phyloP scores from a whole-genome alignment of 2,797 vertebrate genomes.

The Amazona ochrocephala region DNA sequence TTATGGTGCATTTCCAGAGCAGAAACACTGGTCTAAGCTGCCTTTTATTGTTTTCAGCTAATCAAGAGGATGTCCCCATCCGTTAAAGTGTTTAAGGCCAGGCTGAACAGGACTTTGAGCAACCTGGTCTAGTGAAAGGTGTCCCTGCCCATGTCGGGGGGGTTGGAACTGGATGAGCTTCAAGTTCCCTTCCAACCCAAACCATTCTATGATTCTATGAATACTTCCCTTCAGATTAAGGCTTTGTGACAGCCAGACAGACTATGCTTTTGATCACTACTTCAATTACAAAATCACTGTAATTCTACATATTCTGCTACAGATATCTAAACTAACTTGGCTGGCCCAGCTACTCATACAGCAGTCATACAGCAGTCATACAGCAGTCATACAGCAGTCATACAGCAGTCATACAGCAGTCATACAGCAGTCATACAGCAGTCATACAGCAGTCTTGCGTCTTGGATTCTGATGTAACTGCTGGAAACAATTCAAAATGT shows the following conservation, averaged over 20 bases:
- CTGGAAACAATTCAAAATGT: constrained; percentile 28
- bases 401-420: background rate
- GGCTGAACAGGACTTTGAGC: background rate
- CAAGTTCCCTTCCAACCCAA: too few species aligned
- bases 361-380: too few species aligned
- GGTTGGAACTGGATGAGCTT: too few species aligned
- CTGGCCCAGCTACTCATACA: background rate
- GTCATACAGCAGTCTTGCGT: background rate
- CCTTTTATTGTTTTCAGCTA: background rate
- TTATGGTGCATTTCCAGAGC: background rate
- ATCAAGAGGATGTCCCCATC: background rate
- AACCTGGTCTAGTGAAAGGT: background rate
- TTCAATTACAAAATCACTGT: background rate
- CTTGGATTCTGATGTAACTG: background rate
- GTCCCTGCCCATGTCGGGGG: background rate
- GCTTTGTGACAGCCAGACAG: background rate
- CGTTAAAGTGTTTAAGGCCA: background rate
- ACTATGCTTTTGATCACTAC: background rate
- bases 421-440: background rate
- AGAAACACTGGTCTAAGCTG: background rate
- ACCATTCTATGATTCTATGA: background rate
- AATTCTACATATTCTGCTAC: background rate
- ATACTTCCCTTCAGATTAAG: background rate
- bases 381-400: constrained; percentile 2
- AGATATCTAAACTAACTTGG: background rate